Conservation (phyloP, 2,888 invertebrate genomes). For the Agriopis leucophaearia region DNA sequence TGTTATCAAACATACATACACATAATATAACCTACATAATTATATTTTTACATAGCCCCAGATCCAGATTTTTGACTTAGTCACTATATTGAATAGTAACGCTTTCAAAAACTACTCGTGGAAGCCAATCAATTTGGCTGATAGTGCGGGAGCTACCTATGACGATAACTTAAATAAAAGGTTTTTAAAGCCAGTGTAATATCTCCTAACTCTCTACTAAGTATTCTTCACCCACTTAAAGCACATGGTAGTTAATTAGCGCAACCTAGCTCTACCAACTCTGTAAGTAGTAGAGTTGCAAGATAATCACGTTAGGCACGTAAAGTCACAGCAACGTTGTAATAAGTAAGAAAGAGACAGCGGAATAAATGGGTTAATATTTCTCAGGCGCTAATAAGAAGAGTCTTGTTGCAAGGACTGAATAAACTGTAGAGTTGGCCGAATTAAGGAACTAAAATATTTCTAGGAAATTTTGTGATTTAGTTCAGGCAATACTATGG, state of each 20-base stretch:
- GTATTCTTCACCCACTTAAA: background rate
- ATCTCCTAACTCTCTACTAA: no score
- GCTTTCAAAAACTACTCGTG: no score
- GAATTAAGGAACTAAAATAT: background rate
- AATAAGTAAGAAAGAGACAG: conserved; percentile 31
- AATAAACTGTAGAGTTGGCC: background rate
- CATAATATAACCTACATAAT: no score
- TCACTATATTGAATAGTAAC: no score
- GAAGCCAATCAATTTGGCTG: no score
- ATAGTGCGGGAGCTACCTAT: no score
- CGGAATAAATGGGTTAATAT: conserved; percentile 44
- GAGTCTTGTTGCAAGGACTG: conserved; percentile 28
- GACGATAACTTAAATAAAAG: no score
- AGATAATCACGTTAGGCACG: conserved; percentile 14
- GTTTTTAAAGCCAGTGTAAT: no score
- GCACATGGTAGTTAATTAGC: conserved; percentile 16
- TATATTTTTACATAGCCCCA: no score
- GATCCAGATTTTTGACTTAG: no score
- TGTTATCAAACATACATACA: no score
- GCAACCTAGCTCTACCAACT: conserved; percentile 1
- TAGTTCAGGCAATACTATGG: background rate
- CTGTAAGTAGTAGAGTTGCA: conserved; percentile 2
- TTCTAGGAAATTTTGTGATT: background rate
- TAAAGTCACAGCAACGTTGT: conserved; percentile 14
- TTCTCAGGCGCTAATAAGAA: conserved; percentile 39